Conservation (phyloP, 2,888 invertebrate species). For the Rhingia rostrata region DNA sequence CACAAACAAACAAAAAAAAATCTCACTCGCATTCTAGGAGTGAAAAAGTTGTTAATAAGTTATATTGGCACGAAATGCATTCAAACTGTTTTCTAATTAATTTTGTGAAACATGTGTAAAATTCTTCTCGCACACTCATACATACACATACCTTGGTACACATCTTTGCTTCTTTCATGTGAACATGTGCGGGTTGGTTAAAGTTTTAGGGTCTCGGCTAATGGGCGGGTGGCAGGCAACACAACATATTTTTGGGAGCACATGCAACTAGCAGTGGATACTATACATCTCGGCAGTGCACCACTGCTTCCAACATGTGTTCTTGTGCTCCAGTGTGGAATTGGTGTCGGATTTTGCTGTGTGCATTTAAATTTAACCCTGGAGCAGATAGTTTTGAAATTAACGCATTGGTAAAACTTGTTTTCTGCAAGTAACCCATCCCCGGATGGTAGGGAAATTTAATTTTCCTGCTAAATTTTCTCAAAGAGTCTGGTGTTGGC, state of each 20-base stretch:
- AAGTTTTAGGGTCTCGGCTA: slow-evolving; percentile 38
- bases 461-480: slow-evolving; percentile 58
- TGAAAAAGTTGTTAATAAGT: slow-evolving; percentile 64
- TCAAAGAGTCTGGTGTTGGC: slow-evolving; percentile 53
- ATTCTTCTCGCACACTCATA: slow-evolving; percentile 32
- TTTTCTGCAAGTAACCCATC: slow-evolving; percentile 32
- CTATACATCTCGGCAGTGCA: not conserved
- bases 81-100: slow-evolving; percentile 71
- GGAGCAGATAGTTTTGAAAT: slow-evolving; percentile 51
- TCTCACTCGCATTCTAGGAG: not conserved
- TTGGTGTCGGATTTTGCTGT: slow-evolving; percentile 51
- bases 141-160: not conserved
- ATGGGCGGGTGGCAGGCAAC: slow-evolving; percentile 3
- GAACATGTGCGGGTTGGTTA: slow-evolving; percentile 14
- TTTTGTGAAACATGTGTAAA: slow-evolving; percentile 67
- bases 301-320: slow-evolving; percentile 63
- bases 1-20: not conserved
- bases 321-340: slow-evolving; percentile 47
- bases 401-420: slow-evolving; percentile 60
- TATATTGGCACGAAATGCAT: slow-evolving; percentile 69
- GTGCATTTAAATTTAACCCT: slow-evolving; percentile 39
- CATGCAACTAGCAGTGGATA: slow-evolving; percentile 46
- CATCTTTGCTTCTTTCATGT: slow-evolving; percentile 11
- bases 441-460: slow-evolving; percentile 56
- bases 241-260: slow-evolving; percentile 33